Percentiles rank a stretch among this genome's conserved stretches.
Conservation (phyloP, 1,140 invertebrate genomes). For the Drosophila willistoni region DNA sequence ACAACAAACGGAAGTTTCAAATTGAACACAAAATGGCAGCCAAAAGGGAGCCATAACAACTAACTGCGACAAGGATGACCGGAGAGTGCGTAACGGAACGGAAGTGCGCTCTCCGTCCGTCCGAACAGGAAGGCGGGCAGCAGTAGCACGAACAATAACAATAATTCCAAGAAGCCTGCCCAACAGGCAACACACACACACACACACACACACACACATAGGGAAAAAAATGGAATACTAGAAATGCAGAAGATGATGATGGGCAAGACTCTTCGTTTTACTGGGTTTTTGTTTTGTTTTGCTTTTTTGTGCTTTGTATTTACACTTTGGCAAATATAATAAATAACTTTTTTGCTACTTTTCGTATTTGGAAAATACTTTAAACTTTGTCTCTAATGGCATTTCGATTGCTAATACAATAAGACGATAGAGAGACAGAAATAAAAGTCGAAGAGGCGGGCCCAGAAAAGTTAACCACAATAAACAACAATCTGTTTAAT, state of each 20-base stretch:
- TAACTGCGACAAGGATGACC: conserved; percentile 11
- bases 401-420: conserved; percentile 63
- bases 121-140: conserved; percentile 16
- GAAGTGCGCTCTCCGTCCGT: conserved; percentile 35
- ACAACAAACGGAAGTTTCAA: conserved; percentile 58
- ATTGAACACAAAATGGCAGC: conserved; percentile 66
- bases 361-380: conserved; percentile 72
- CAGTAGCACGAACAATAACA: neutral
- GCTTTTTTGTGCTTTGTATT: conserved; percentile 46
- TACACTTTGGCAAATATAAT: conserved; percentile 72
- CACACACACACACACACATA: neutral
- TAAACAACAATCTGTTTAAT: conserved; percentile 52
- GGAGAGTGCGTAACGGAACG: conserved; percentile 63
- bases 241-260: conserved; percentile 9
- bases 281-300: neutral
- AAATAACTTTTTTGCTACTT: conserved; percentile 79
- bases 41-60: conserved; percentile 50
- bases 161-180: conserved; percentile 4
- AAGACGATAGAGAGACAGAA: neutral
- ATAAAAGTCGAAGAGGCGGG: neutral
- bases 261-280: conserved; percentile 2
- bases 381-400: conserved; percentile 73
- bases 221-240: neutral
- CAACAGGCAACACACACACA: conserved; percentile 8
- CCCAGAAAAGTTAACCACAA: conserved; percentile 43